Evolutionary conservation across 2,797 vertebrate species (phyloP), one percentile per base, ranked within the genome.

Genomic region (Arrhamphus sclerolepis): DNA sequence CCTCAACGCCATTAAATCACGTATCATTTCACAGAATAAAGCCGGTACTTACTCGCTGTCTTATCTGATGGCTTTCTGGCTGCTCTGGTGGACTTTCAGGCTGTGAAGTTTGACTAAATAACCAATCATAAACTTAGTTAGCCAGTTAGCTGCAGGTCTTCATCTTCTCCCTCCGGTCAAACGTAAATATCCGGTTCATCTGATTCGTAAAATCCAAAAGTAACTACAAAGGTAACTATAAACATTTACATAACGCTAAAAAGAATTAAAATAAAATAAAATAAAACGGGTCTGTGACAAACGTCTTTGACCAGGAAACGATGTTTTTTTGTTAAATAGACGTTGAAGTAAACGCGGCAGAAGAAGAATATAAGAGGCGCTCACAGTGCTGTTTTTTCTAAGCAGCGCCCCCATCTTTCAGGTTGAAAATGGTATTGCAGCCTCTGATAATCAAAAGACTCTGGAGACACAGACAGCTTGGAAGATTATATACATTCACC

Each of bases 321-420:
- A 0, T 16, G 1, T 50, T 47, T 80, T 80, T 80, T 77, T 81
- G 59, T 75, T 54, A 40, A 29, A 16, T 16, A 38, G 13, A 14
- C 11, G 34, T 16, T 14, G 20, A 5, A 44, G 11, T 57, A 53
- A 55, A 75, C 77, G 17, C 40, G 13, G 50, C 9, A 76, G 71
- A 70, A 77, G 77, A 77, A 81, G 79, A 72, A 20, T 4, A 6
- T 8, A n/a, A 7, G 26, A 19, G 6, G 47, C 31, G 6, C 28
- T 14, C 7, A 20, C 6, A 7, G 40, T 1, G 42, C 31, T 7
- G 42, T 7, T 0, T 1, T 20, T 83, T n/a, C 7, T 6, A 29
- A 78, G 80, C 81, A 89, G 86, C 87, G 81, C 82, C 84, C 2
- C 16, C 17, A 29, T 14, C 14, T 2, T 21, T 11, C 42, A 59